Conservation (phyloP, 2,888 invertebrate genomes). For the Machimus atricapillus region DNA sequence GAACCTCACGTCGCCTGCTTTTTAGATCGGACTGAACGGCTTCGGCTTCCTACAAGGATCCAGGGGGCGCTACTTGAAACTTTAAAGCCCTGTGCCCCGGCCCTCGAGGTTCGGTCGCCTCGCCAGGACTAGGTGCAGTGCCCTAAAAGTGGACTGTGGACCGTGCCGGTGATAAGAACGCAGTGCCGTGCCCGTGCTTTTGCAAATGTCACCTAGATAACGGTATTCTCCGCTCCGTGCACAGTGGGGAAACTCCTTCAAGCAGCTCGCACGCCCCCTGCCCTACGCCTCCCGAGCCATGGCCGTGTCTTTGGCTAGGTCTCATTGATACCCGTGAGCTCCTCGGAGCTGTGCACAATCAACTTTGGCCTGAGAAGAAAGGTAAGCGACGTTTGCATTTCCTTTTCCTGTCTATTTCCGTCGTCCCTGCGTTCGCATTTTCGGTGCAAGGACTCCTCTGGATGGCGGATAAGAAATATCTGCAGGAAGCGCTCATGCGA, state of each 20-base stretch:
- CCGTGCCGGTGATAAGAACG: slow-evolving; percentile 1
- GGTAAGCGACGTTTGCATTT: slow-evolving; percentile 8
- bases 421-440: not conserved
- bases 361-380: not conserved
- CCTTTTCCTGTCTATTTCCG: slow-evolving; percentile 10
- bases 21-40: not conserved
- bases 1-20: slow-evolving; percentile 11
- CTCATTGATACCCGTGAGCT: not conserved
- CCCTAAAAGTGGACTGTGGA: not conserved
- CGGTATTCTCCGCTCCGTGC: not conserved
- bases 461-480: not conserved
- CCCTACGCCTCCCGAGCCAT: not conserved
- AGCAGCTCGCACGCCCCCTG: not conserved
- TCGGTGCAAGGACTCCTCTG: not conserved
- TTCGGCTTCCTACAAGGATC: not conserved
- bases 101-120: not conserved
- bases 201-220: slow-evolving; percentile 11
- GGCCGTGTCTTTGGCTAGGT: not conserved
- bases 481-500: not conserved
- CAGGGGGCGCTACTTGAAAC: slow-evolving; percentile 11
- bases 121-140: not conserved
- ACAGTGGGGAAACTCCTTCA: not conserved
- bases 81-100: not conserved
- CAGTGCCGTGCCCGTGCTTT: not conserved
- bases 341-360: not conserved